These are phyloP conservation scores for Trilocha varians DNA, from an alignment of 2,888 invertebrate species.

Conservation along the genomic window DNA sequence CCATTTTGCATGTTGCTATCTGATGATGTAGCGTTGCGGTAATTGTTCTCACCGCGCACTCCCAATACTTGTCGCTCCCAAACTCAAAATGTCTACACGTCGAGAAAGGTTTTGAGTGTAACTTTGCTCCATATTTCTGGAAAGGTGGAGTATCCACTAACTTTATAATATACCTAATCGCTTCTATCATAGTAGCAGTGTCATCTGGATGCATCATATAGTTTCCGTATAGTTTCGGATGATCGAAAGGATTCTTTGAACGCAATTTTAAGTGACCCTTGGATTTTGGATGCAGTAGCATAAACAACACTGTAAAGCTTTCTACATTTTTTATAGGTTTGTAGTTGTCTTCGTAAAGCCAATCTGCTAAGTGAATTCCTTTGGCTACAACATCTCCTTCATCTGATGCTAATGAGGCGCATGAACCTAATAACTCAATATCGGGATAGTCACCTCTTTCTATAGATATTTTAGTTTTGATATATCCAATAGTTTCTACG, in stretches of 20 bases:
- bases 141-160: slow-evolving; percentile 73
- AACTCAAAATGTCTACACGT: slow-evolving; percentile 69
- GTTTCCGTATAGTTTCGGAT: slow-evolving; percentile 80
- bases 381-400: slow-evolving; percentile 57
- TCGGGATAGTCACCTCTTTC: slow-evolving; percentile 74
- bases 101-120: slow-evolving; percentile 68
- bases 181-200: slow-evolving; percentile 72
- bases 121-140: slow-evolving; percentile 71
- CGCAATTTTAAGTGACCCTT: slow-evolving; percentile 76
- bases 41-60: slow-evolving; percentile 74
- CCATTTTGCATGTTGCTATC: slow-evolving; percentile 81
- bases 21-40: slow-evolving; percentile 79
- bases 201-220: slow-evolving; percentile 79
- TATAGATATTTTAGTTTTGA: slow-evolving; percentile 71
- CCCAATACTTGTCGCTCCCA: slow-evolving; percentile 77
- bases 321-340: slow-evolving; percentile 53
- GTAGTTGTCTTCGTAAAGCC: slow-evolving; percentile 53
- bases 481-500: slow-evolving; percentile 73
- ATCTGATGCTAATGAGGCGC: slow-evolving; percentile 72
- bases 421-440: slow-evolving; percentile 75
- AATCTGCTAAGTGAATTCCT: slow-evolving; percentile 48
- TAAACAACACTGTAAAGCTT: slow-evolving; percentile 65
- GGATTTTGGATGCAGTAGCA: slow-evolving; percentile 76
- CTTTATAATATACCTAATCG: slow-evolving; percentile 68
- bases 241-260: slow-evolving; percentile 75